Conservation (phyloP, 2,797 vertebrate genomes). For the Todus mexicanus region DNA sequence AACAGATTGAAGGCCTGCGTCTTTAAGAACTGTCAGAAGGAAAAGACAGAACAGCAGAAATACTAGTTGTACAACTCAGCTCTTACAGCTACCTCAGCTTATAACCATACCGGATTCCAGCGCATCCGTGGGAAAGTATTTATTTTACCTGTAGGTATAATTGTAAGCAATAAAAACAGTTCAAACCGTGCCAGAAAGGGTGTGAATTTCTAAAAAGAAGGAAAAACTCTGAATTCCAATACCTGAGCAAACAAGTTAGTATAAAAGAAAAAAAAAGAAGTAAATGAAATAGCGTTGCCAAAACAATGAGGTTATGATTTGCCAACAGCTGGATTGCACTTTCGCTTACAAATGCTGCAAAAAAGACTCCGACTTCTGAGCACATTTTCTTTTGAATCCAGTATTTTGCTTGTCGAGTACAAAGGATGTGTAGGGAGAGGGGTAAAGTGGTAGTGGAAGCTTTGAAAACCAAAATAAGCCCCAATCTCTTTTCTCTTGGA, state of each 20-base stretch:
- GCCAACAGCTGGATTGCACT: constrained; percentile 65
- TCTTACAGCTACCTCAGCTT: constrained; percentile 50
- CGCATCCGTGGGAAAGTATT: constrained; percentile 76
- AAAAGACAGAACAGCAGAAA: constrained; percentile 67
- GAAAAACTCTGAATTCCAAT: constrained; percentile 73
- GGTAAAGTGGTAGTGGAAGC: not conserved
- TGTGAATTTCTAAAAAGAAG: constrained; percentile 71
- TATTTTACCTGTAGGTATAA: constrained; percentile 75
- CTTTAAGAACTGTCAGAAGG: constrained; percentile 55
- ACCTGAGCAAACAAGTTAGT: constrained; percentile 76
- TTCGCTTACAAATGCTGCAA: constrained; percentile 51
- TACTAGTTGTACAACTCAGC: constrained; percentile 65
- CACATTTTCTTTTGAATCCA: constrained; percentile 27
- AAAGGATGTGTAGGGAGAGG: not conserved
- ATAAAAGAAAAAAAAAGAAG: constrained; percentile 27
- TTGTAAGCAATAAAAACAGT: constrained; percentile 72
- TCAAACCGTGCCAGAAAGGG: constrained; percentile 72
- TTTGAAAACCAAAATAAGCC: not conserved
- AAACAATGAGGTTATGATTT: constrained; percentile 69
- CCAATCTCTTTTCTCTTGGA: not conserved
- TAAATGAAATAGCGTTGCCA: constrained; percentile 55
- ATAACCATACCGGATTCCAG: constrained; percentile 55
- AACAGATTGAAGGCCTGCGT: not conserved
- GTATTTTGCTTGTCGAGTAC: not conserved
- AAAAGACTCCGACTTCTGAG: constrained; percentile 31